Evolutionary conservation across 2,797 vertebrate species (phyloP), one percentile per base, ranked within the genome.

Genomic region (Ciconia nigra): DNA sequence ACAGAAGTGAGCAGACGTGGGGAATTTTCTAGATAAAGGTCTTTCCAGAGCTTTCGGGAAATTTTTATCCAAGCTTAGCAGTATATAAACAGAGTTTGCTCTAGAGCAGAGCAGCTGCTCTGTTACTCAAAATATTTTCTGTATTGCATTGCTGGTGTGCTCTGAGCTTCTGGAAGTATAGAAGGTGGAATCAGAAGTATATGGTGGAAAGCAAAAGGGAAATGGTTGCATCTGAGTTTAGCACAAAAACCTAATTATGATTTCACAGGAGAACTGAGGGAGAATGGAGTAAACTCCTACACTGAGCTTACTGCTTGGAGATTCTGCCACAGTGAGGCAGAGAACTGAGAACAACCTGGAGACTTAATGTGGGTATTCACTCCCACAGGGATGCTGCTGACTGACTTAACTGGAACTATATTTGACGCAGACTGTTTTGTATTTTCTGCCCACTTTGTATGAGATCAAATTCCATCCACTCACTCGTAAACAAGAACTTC

Each of bases 281-380:
- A 93, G 70, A 90, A 71, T 54, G 59, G 89, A 96, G 82, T 87
- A 84, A 95, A 96, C 86, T 96, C 93, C 93, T 84, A 87, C 94
- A 69, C 70, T 89, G 57, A 25, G 35, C 80, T 93, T 67, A 61
- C 44, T 76, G 93, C 93, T 74, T 65, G 69, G 80, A 95, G 87
- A 59, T 72, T 52, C 21, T 95, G 88, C 80, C 86, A 80, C 44
- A 79, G 85, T 2, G 22, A 88, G 90, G 65, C 76, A 90, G 90
- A 89, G 78, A 94, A 76, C 65, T 0, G 29, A 90, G 90, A 95
- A 69, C 94, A 92, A 87, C 80, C 86, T 87, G 76, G 80, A 89
- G 83, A 76, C 80, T 89, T 46, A 4, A 1, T 44, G 77, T 72
- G 66, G 88, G 81, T 51, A 89, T 44, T 90, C 77, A 90, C 90